These are phyloP conservation scores for Psittacula derbiana DNA, from an alignment of 2,797 vertebrate genomes.

Conservation along the genomic window DNA sequence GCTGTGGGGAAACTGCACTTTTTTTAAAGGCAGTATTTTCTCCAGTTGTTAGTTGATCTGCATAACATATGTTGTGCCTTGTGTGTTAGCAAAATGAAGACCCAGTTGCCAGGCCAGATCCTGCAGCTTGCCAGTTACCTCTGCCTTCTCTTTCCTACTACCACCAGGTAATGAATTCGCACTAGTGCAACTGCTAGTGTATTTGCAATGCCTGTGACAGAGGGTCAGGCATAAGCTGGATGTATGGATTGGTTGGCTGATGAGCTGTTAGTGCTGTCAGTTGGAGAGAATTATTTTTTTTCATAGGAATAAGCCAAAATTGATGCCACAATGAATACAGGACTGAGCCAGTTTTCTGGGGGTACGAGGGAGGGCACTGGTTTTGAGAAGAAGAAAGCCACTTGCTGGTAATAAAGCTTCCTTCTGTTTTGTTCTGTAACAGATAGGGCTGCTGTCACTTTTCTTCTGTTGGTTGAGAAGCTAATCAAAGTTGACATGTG, in stretches of 20 bases:
- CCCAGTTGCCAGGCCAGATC: not conserved
- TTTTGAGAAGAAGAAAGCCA: not conserved
- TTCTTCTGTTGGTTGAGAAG: not conserved
- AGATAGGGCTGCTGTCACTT: not conserved
- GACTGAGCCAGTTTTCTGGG: not conserved
- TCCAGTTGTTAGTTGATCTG: not conserved
- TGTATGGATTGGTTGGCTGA: no score
- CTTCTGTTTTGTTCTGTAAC: not conserved
- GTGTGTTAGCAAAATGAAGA: not conserved
- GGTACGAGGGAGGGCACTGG: not conserved
- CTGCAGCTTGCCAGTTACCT: not conserved
- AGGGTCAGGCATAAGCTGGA: rapidly evolving
- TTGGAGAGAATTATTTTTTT: not conserved
- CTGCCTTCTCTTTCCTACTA: not conserved
- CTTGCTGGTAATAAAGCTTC: not conserved
- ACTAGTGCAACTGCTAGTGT: not conserved
- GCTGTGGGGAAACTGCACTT: not conserved
- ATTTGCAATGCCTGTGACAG: not conserved
- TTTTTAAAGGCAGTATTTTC: not conserved
- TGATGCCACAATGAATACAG: rapidly evolving
- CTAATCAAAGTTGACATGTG: not conserved
- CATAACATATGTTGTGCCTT: not conserved
- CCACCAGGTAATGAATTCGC: not conserved
- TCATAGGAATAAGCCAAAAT: not conserved
- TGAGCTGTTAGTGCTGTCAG: not conserved